A percentile compares a stretch with the other conserved stretches of the same genome.
Evolutionary conservation across 2,113 vertebrate genomes (phyloP).

Genomic region (Mystacornis crossleyi): DNA sequence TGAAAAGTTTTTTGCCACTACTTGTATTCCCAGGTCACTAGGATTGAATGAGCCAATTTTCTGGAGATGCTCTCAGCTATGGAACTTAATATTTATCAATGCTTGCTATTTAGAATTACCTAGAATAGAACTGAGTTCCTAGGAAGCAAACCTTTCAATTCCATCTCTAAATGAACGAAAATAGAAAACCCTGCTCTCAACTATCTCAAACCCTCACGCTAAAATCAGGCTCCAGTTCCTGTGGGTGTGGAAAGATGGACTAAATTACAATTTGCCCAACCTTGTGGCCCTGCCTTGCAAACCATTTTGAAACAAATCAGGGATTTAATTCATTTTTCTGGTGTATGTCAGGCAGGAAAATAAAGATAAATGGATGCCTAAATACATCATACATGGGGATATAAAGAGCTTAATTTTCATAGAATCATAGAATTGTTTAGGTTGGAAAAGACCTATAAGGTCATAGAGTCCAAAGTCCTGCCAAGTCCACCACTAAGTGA

Average conservation of each 20-base stretch:
- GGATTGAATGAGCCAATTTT: neutral
- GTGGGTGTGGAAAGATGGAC: neutral
- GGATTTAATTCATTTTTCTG: neutral
- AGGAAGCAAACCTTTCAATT: neutral
- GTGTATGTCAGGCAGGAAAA: neutral
- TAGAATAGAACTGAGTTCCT: neutral
- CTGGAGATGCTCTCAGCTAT: neutral
- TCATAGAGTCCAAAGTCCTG: neutral
- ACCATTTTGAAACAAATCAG: neutral
- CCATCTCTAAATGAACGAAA: neutral
- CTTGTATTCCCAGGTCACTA: neutral
- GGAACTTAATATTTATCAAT: neutral
- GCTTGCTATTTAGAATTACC: neutral
- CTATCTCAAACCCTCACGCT: neutral
- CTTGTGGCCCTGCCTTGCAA: neutral
- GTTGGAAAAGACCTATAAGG: neutral
- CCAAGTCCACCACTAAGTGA: neutral
- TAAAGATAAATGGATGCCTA: neutral
- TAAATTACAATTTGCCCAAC: neutral
- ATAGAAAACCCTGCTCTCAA: neutral
- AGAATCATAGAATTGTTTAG: neutral
- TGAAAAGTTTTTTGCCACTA: neutral
- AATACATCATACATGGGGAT: neutral
- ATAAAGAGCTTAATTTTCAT: neutral
- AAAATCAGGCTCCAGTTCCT: neutral